Base-by-base conservation (phyloP, 1,140 invertebrate species). In the Ostrea edulis region DNA sequence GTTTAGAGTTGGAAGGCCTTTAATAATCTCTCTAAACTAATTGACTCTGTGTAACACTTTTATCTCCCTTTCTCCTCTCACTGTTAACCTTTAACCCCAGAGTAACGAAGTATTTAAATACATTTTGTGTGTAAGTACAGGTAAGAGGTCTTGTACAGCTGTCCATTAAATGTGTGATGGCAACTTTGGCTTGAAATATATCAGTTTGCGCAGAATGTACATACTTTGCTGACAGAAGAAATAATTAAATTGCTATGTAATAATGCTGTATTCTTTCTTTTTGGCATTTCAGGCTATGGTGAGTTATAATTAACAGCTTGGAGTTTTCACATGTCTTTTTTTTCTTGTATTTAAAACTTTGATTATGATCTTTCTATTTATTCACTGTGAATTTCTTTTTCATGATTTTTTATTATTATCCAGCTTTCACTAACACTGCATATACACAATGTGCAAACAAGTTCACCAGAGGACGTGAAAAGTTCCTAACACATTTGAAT, bases 251-350 rank as follows among this genome's bases (percentile, higher is more conserved):
- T n/a, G 55, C 55, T 62, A 62, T 62, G 14, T 62, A 62, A 62
- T 62, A 62, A 77, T 35, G 25, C 14, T 77, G 68, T 12, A 77
- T 77, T 14, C 35, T 29, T 77, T 77, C 22, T 77, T 35, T 77
- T 71, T 77, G 22, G 68, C 68, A 77, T 77, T 77, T 12, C 68
- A 77, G 68, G 68, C 29, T 29, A 25, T 77, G 68, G 68, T 77
- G 68, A 77, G 68, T 77, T 29, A 29, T 62, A 14, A 20, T 14
- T 77, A 29, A 77, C 29, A 77, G 68, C 68, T 77, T 77, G 22
- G 29, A 77, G 68, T 77, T 77, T 77, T 77, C 25, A 77, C 2
- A 35, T 77, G n/a, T 8, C 22, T 71, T 12, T 58, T 77, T 77
- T 77, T 20, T 25, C 22, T 77, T 29, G 22, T 35, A 71, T 25